phyloP scores from a whole-genome alignment of 92 coral and sea anemone genomes.

The Hydrozoanthus gracilis region DNA sequence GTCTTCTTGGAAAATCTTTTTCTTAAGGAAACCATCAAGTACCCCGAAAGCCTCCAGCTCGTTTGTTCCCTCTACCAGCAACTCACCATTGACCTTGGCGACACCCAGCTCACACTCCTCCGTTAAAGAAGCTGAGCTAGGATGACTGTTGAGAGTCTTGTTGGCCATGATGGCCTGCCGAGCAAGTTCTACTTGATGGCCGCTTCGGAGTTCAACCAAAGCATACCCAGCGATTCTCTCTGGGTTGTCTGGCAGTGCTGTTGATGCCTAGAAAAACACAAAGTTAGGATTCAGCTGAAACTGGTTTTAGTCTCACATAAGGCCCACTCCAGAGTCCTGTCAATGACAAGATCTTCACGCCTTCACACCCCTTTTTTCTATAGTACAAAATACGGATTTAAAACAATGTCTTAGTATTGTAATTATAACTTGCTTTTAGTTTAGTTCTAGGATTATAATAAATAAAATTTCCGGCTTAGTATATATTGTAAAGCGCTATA shows the following conservation, averaged over 20 bases:
- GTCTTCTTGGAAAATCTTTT: conserved; percentile 55
- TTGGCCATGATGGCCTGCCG: conserved; percentile 77
- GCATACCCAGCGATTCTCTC: conserved; percentile 78
- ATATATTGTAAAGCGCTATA: too few relatives aligned
- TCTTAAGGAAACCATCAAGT: conserved; percentile 81
- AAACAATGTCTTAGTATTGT: too few relatives aligned
- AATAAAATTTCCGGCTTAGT: too few relatives aligned
- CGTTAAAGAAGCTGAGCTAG: conserved; percentile 14
- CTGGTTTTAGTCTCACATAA: not conserved
- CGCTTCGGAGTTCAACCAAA: conserved; percentile 85
- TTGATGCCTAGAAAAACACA: conserved; percentile 45
- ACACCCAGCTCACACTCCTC: conserved; percentile 67
- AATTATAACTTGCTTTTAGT: too few relatives aligned
- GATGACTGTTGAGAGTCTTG: conserved; percentile 60
- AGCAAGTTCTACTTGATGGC: conserved; percentile 87
- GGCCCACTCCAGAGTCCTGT: not conserved
- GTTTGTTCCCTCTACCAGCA: conserved; percentile 93
- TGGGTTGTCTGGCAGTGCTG: conserved; percentile 57
- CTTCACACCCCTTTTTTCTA: too few relatives aligned
- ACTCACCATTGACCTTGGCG: conserved; percentile 82
- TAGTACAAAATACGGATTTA: too few relatives aligned
- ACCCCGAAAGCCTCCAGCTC: conserved; percentile 87
- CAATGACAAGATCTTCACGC: too few relatives aligned
- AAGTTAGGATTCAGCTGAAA: not conserved
- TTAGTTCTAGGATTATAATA: too few relatives aligned